These are phyloP conservation scores for Ormyrus thymus DNA, from an alignment of 2,888 invertebrate genomes.

Conservation along the genomic window DNA sequence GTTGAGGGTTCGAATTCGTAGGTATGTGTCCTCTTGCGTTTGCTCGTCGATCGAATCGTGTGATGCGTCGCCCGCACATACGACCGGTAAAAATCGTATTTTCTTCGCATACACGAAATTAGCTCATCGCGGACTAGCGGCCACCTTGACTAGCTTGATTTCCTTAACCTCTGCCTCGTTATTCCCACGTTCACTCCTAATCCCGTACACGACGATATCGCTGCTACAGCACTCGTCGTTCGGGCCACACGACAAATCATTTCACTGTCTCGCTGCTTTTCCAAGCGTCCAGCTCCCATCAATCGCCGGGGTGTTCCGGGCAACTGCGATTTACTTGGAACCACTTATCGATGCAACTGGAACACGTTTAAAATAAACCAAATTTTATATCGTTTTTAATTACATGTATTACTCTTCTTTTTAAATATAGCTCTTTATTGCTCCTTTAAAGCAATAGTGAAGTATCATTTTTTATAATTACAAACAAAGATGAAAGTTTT, in stretches of 20 bases:
- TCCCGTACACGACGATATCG: constrained; percentile 59
- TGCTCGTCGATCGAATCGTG: constrained; percentile 65
- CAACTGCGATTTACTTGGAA: constrained; percentile 99
- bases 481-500: too few relatives aligned
- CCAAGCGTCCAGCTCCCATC: constrained; percentile 67
- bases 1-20: constrained; percentile 62
- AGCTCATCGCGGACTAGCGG: constrained; percentile 73
- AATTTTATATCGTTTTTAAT: too few relatives aligned
- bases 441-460: too few relatives aligned
- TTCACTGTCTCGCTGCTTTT: constrained; percentile 64
- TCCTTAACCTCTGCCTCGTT: constrained; percentile 55
- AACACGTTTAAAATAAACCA: constrained; percentile 68
- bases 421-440: too few relatives aligned
- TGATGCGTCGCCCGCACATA: constrained; percentile 60
- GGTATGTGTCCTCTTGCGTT: constrained; percentile 63
- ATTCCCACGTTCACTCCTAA: constrained; percentile 57
- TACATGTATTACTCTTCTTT: too few relatives aligned
- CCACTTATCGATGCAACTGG: constrained; percentile 99
- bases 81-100: constrained; percentile 54
- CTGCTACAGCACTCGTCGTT: constrained; percentile 54
- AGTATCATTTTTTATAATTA: too few relatives aligned
- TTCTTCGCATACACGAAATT: constrained; percentile 64
- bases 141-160: constrained; percentile 74
- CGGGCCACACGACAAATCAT: constrained; percentile 32
- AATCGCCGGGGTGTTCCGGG: constrained; percentile 98